Conservation (phyloP, 1,140 invertebrate species). For the Proales similis region DNA sequence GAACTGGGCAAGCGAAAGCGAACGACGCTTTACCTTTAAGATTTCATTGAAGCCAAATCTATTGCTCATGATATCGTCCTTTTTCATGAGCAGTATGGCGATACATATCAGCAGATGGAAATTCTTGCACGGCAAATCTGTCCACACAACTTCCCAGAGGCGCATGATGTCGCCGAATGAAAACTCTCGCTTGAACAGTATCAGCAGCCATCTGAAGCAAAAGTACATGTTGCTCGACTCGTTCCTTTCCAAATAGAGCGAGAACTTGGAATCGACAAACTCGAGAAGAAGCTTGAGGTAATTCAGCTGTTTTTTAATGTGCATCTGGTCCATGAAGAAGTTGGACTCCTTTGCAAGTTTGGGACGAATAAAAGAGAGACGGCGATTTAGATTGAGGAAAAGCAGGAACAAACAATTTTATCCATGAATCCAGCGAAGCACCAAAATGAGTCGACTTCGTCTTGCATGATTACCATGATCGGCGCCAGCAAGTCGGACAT, state of each 20-base stretch:
- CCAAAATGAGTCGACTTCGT: slow-evolving; percentile 95
- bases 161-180: slow-evolving; percentile 57
- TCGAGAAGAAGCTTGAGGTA: slow-evolving; percentile 73
- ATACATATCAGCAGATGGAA: slow-evolving; percentile 84
- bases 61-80: slow-evolving; percentile 73
- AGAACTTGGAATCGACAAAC: slow-evolving; percentile 73
- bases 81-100: slow-evolving; percentile 81
- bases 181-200: slow-evolving; percentile 62
- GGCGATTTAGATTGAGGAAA: slow-evolving; percentile 39
- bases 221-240: slow-evolving; percentile 98
- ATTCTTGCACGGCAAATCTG: slow-evolving; percentile 78
- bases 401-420: slow-evolving; percentile 75
- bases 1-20: background rate
- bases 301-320: slow-evolving; percentile 83
- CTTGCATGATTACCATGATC: slow-evolving; percentile 71
- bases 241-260: slow-evolving; percentile 66
- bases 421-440: slow-evolving; percentile 99
- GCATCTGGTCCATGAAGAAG: slow-evolving; percentile 89
- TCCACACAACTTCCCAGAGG: slow-evolving; percentile 69
- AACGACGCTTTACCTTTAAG: too few relatives aligned
- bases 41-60: slow-evolving; percentile 91
- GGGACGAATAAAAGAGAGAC: slow-evolving; percentile 17
- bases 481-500: slow-evolving; percentile 96
- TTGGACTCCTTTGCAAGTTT: slow-evolving; percentile 83
- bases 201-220: slow-evolving; percentile 76